Evolutionary conservation across 2,888 invertebrate species (phyloP), one percentile per base, ranked within the genome.

Genomic region (Eremobia ochroleuca): DNA sequence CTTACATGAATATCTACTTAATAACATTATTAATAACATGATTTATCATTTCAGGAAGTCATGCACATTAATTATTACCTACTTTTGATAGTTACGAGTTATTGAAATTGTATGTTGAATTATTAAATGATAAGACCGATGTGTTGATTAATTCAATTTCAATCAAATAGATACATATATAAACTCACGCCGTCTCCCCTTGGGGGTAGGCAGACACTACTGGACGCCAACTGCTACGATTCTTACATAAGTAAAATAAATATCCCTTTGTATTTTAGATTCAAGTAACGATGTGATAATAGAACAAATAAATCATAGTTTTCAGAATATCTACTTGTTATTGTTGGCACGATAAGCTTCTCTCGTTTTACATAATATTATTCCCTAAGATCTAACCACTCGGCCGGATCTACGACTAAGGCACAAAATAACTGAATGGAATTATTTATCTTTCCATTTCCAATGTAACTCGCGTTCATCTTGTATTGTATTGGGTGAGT

Each of bases 401-500:
- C 79, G 62, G 77, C 78, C 85, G 79, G 84, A 88, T 88, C 82
- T 82, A 80, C 80, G 85, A 80, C 79, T 79, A 73, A 79, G 72
- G 86, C 85, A 89, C 88, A 91, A 92, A 92, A 92, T 91, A 92
- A 87, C 87, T 73, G 83, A 88, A 87, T 86, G 85, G 88, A 88
- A 92, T 92, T 92, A 92, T 93, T 92, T 92, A 91, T 92, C 87
- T 89, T 90, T 85, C 89, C 85, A 88, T 90, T 89, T 86, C 87
- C 86, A 88, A 88, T 88, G 77, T 85, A 83, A 89, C 85, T 89
- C 78, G 81, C 80, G 82, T 86, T 83, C 85, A 83, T 91, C 85
- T 90, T 87, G 86, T 87, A 89, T 90, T 90, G 88, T 89, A 91
- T 91, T 89, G 88, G 83, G 82, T 79, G 85, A 87, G 83, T 87